Evolutionary conservation across 2,113 vertebrate species (phyloP), one percentile per base, ranked within the genome.

Genomic region (Propithecus coquereli): DNA sequence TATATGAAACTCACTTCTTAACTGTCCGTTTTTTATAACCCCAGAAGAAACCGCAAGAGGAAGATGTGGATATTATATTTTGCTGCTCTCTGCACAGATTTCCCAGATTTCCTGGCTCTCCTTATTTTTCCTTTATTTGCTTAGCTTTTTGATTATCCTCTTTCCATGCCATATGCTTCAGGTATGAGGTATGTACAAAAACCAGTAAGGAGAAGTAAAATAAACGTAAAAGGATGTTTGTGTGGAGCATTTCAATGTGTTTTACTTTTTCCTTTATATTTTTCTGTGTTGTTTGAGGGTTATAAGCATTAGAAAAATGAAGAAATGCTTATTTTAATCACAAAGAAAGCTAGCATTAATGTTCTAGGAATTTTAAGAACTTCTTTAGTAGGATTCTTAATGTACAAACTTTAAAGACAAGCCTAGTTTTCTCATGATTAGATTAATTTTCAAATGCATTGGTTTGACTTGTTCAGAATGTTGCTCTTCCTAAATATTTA

Each of bases 361-460:
- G 43, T 94, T 79, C 50, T 79, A 66, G 47, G 40, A 90, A 74
- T 22, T 50, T 96, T 52, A 77, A 94, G 34, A n/a, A 76, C 40
- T 59, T 52, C 4, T 10, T 34, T 34, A 61, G 27, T 86, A 45
- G 3, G 34, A 68, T 74, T 92, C 47, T 92, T 73, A 76, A 76
- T 47, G 11, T 89, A 32, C 12, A 86, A 30, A 16, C 6, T 96
- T 76, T 85, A 85, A 57, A 86, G 66, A 71, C 4, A 57, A 95
- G 27, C 54, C 20, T 43, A 2, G 14, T 63, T 79, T 88, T 71
- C 61, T 30, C 22, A 11, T 40, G 27, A 74, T 59, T 68, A 71
- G 25, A 80, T 95, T 79, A 76, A 84, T 91, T 91, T 95, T 91
- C 71, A 87, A 81, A 13, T 43, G 10, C 65, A 65, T 71, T 95